Conservation (phyloP, 2,888 invertebrate genomes). For the Ophion ellenae region DNA sequence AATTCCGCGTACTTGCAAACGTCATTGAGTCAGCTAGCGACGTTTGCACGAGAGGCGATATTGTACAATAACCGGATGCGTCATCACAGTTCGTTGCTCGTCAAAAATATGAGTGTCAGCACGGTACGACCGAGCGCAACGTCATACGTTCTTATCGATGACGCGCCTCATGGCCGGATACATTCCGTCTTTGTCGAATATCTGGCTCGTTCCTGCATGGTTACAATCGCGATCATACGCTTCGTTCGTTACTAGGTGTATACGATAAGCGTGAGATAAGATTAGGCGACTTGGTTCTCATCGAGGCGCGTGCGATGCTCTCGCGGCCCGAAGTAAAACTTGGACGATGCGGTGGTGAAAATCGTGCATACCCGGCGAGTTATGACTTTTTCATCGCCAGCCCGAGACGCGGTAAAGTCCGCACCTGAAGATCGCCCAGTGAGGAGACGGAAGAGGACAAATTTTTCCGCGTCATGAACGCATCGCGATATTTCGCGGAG, state of each 20-base stretch:
- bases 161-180: not conserved
- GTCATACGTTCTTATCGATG: constrained; percentile 16
- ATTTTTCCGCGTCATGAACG: not conserved
- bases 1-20: not conserved
- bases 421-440: not conserved
- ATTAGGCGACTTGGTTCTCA: constrained; percentile 33
- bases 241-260: constrained; percentile 45
- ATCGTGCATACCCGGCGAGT: not conserved
- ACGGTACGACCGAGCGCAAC: not conserved
- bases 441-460: no score
- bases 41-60: not conserved
- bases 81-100: not conserved
- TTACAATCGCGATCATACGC: constrained; percentile 36
- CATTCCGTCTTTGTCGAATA: not conserved
- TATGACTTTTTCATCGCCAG: not conserved
- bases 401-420: not conserved
- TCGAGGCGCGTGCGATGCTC: not conserved
- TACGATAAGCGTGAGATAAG: constrained; percentile 60
- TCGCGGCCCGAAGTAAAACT: not conserved
- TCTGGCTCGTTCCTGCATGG: constrained; percentile 1
- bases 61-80: not conserved
- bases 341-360: not conserved
- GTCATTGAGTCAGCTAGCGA: not conserved
- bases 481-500: not conserved
- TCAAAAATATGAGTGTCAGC: not conserved